A percentile compares a stretch with the other conserved stretches of the same genome.
Conservation (phyloP, 2,888 invertebrate species). For the Bugula neritina region DNA sequence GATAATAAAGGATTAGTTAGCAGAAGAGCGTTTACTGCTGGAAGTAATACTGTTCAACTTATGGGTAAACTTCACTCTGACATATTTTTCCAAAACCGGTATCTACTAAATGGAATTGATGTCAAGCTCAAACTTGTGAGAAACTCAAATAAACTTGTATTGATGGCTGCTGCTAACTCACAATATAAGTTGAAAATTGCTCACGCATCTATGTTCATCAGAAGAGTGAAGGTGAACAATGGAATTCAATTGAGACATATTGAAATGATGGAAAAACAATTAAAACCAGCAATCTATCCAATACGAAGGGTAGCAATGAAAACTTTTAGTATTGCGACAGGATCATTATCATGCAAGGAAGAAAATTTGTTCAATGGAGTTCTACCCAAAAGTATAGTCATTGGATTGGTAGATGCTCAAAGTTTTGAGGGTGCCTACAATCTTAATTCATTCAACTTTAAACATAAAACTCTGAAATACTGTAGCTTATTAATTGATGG, state of each 20-base stretch:
- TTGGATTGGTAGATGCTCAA: neutral
- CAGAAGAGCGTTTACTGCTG: neutral
- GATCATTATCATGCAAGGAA: neutral
- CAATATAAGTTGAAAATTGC: neutral
- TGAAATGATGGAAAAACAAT: neutral
- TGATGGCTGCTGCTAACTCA: neutral
- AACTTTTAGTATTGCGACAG: neutral
- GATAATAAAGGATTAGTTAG: conserved; percentile 27
- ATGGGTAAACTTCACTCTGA: neutral
- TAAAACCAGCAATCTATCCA: too few species aligned
- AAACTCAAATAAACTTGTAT: too few species aligned
- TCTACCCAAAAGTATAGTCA: neutral
- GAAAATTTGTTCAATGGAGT: too few species aligned
- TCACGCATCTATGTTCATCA: too few species aligned
- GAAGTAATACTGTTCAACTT: neutral
- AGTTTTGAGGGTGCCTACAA: neutral
- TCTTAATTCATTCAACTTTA: too few species aligned
- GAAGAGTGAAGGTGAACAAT: too few species aligned
- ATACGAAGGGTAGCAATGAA: too few species aligned
- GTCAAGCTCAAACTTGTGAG: too few species aligned
- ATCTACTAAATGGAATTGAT: too few species aligned
- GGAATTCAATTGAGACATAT: neutral
- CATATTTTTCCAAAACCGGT: too few species aligned
- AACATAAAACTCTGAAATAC: too few species aligned
- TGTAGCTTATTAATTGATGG: neutral